phyloP scores from a whole-genome alignment of 2,113 vertebrate genomes.

The Corythaixoides concolor region DNA sequence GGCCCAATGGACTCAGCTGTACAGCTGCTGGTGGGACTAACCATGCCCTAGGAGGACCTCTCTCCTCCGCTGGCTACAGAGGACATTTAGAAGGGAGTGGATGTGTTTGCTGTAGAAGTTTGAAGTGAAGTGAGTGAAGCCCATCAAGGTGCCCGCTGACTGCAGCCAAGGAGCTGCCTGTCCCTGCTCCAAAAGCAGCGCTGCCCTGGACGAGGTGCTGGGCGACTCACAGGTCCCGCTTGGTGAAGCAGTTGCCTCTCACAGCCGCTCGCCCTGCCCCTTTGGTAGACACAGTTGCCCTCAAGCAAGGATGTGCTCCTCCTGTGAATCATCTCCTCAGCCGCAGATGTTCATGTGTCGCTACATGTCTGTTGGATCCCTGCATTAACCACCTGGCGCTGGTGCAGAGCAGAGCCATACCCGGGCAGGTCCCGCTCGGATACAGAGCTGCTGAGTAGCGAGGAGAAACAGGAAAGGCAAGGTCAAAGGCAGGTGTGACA shows the following conservation, averaged over 20 bases:
- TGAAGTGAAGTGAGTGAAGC: neutral
- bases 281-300: neutral
- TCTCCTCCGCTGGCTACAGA: neutral
- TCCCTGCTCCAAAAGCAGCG: neutral
- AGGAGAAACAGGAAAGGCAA: neutral
- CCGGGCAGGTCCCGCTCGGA: neutral
- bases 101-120: neutral
- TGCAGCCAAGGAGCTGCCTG: neutral
- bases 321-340: neutral
- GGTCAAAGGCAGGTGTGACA: neutral
- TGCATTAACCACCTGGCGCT: accelerated
- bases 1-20: accelerated
- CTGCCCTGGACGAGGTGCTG: accelerated
- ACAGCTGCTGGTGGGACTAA: neutral
- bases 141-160: neutral
- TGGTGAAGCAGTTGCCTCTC: neutral
- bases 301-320: neutral
- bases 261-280: neutral
- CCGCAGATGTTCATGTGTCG: neutral
- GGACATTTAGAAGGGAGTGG: neutral
- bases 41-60: neutral
- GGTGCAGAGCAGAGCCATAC: neutral
- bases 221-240: neutral
- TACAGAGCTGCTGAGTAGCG: neutral
- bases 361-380: neutral